Base-by-base conservation (phyloP, 2,113 vertebrate genomes). In the Perca fluviatilis region DNA sequence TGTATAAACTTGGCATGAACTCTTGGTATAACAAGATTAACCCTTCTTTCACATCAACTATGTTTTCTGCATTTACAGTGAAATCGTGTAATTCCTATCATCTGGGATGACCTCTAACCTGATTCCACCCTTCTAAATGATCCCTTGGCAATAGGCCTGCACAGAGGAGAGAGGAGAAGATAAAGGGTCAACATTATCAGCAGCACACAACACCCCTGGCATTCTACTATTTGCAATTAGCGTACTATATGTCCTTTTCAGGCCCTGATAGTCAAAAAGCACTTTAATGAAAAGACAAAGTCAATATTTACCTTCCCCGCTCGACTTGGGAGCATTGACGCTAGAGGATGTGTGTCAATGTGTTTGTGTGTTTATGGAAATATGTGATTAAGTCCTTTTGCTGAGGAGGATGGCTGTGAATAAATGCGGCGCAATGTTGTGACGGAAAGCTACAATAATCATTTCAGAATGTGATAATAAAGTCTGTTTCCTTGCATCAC, bases 351-450 rank as follows among this genome's bases (percentile, higher is more conserved):
- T 80, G 82, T 88, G 88, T 86, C 85, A 85, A 84, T 82, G 87
- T 85, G 85, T 90, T 89, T 91, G 81, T 92, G 82, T 91, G 82
- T 91, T 87, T 90, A 91, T 89, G 88, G 83, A 90, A 91, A 93
- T 89, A 70, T 82, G 57, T 69, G 85, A 89, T 86, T 85, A 84
- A 84, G 61, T 86, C 56, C 70, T 79, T 74, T 87, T 69, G 68
- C 75, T 69, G 62, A 63, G 60, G 66, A 82, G 68, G 69, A 78
- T 75, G 69, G 73, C 75, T 81, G 83, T 82, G 80, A 91, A 91
- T 79, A 82, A 80, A 90, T 80, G 80, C 36, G 16, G 61, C 0
- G 58, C 57, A 18, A 13, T 54, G 36, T 73, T 81, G 64, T 66
- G 84, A 79, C 50, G 5, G 8, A 46, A 40, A 88, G 71, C 81